Conservation (phyloP, 1,140 invertebrate genomes). For the Meloidogyne floridensis region DNA sequence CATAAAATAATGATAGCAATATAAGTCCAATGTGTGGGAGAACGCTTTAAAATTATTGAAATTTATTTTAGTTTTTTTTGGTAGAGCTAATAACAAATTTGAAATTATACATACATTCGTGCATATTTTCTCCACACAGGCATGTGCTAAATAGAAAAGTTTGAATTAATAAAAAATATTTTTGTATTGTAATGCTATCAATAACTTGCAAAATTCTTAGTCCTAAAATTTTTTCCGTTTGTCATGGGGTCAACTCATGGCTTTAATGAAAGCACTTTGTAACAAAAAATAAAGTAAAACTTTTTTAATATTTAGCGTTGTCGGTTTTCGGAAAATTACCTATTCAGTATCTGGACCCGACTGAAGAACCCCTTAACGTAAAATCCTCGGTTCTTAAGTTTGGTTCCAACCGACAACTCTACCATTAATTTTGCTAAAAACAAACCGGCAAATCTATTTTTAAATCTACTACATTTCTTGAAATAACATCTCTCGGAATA, state of each 20-base stretch:
- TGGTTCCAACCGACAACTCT: too few species aligned
- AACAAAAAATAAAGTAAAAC: too few species aligned
- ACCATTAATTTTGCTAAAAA: background rate
- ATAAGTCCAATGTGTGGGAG: slow-evolving; percentile 55
- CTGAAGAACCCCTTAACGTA: too few species aligned
- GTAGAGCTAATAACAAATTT: background rate
- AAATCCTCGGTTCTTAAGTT: too few species aligned
- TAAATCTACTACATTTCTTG: background rate
- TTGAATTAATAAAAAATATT: background rate
- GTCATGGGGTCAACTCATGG: too few species aligned
- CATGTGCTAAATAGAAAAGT: slow-evolving; percentile 38
- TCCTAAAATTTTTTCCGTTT: too few species aligned
- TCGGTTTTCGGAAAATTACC: too few species aligned
- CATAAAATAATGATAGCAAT: slow-evolving; percentile 47
- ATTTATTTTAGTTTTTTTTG: background rate
- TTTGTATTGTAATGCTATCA: background rate
- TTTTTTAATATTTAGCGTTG: too few species aligned
- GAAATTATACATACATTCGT: slow-evolving; percentile 21
- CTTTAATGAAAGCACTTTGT: too few species aligned
- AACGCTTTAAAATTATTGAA: slow-evolving; percentile 25
- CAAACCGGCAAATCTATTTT: background rate
- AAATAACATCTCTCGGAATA: slow-evolving; percentile 16
- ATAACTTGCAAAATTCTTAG: background rate
- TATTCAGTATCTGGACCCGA: too few species aligned
- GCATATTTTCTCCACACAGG: slow-evolving; percentile 55